Conservation (phyloP, 2,888 invertebrate species). For the Diplolepis rosae region DNA sequence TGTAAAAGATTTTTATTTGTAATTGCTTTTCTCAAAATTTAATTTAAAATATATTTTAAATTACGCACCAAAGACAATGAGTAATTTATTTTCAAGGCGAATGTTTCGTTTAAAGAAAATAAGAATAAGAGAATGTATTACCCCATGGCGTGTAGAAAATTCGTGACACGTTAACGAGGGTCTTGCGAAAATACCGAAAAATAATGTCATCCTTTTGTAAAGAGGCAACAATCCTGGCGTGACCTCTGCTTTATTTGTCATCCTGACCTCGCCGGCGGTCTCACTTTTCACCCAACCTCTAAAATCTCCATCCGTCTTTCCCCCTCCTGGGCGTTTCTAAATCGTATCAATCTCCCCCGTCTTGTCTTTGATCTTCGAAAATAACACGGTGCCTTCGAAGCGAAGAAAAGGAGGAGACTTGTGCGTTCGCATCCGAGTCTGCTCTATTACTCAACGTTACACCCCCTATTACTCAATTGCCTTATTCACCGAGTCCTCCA, state of each 20-base stretch:
- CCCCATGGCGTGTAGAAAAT: conserved; percentile 44
- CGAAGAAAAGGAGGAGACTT: not conserved
- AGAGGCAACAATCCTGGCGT: conserved; percentile 51
- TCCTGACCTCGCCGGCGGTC: conserved; percentile 29
- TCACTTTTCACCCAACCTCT: conserved; percentile 3
- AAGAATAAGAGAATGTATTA: not conserved
- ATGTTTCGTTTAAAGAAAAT: not conserved
- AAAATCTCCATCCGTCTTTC: conserved; percentile 33
- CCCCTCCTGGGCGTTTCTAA: conserved; percentile 54
- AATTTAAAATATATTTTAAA: conserved; percentile 19
- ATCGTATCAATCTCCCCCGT: conserved; percentile 63
- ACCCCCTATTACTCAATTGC: not conserved
- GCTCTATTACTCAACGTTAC: not conserved
- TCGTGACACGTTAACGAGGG: conserved; percentile 57
- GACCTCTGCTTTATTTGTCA: conserved; percentile 53
- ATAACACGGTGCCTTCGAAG: conserved; percentile 53
- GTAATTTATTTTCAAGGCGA: conserved; percentile 2
- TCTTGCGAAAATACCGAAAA: conserved; percentile 27
- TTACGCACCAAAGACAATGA: not conserved
- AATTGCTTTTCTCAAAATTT: too few species aligned
- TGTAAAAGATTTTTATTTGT: not conserved
- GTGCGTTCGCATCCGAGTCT: not conserved
- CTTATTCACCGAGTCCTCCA: not conserved
- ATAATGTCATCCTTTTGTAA: conserved; percentile 32
- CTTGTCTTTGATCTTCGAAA: conserved; percentile 66